Evolutionary conservation across 2,797 vertebrate genomes (phyloP), one percentile per base, ranked within the genome.

Genomic region (Paratrypauchen microcephalus): DNA sequence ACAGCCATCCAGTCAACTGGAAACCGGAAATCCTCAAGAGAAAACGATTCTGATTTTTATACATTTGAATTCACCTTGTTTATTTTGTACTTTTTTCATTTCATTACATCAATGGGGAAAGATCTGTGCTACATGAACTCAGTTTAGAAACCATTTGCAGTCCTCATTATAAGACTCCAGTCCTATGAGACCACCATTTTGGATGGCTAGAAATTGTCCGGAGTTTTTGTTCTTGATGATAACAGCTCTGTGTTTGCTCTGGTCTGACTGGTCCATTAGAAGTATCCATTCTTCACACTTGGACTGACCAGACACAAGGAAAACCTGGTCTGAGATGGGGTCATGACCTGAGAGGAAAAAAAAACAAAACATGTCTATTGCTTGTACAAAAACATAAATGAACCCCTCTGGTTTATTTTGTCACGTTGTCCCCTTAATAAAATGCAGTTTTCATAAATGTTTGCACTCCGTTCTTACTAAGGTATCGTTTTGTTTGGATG

Each of bases 11-110:
- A 7, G 84, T 99, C 92, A 99, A 95, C 90, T 99, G 97, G 97
- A 99, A 99, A 88, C 97, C 98, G 82, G 97, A 99, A 92, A 99
- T 99, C 87, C 95, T 99, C 88, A 99, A 99, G 89, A 95, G 97
- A 83, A 99, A 98, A 86, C 90, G 97, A 92, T 99, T 97, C 92
- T 99, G 93, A 89, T 81, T 15, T 45, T 75, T 57, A 66, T 66
- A 45, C 19, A 70, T 82, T 65, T 72, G 68, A 1, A 24, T 69
- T 3, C 69, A 26, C 21, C 73, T 62, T 65, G 65, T 65, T 75
- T 81, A 47, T 60, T 72, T 79, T 78, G 45, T 71, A 79, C 69
- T 48, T 45, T 47, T 71, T 55, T 66, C 52, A 28, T 28, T 23
- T 56, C 70, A 6, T 9, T n/a, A 4, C 15, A 71, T 78, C 52